phyloP scores from a whole-genome alignment of 2,797 vertebrate species.

The Gallinago nigripennis region DNA sequence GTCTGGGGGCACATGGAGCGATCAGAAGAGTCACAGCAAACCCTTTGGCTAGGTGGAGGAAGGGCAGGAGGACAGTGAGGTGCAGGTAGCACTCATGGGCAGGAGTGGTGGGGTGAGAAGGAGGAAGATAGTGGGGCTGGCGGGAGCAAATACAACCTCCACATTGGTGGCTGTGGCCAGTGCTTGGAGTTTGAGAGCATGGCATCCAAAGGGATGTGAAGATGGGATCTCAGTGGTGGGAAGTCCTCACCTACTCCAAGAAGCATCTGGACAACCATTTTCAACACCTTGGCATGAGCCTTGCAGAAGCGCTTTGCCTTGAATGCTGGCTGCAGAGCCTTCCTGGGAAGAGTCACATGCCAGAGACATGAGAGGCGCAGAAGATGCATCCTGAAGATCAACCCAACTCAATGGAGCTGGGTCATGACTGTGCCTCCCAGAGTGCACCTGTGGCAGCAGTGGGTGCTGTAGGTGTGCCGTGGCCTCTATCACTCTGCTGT shows the following conservation, averaged over 20 bases:
- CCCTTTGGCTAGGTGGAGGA: neutral
- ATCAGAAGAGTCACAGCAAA: neutral
- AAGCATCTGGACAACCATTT: constrained; percentile 73
- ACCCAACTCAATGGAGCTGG: neutral
- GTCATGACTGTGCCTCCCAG: neutral
- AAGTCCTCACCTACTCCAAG: constrained; percentile 85
- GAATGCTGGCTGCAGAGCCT: constrained; percentile 68
- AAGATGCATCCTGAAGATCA: neutral
- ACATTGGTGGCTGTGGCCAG: rapidly evolving
- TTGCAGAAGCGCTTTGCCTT: constrained; percentile 77
- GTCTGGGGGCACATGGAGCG: neutral
- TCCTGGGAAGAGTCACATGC: constrained; percentile 70
- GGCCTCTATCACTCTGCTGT: neutral
- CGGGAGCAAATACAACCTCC: neutral
- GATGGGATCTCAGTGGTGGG: rapidly evolving
- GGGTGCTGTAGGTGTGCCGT: neutral
- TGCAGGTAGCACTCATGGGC: neutral
- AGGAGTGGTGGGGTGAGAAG: neutral
- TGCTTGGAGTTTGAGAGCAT: neutral
- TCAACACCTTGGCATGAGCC: constrained; percentile 76
- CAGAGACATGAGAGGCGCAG: rapidly evolving
- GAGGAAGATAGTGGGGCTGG: neutral
- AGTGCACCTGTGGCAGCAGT: neutral
- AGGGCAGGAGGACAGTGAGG: neutral
- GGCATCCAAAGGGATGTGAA: neutral